phyloP scores from a whole-genome alignment of 2,797 vertebrate genomes.

The Cyclura pinguis region DNA sequence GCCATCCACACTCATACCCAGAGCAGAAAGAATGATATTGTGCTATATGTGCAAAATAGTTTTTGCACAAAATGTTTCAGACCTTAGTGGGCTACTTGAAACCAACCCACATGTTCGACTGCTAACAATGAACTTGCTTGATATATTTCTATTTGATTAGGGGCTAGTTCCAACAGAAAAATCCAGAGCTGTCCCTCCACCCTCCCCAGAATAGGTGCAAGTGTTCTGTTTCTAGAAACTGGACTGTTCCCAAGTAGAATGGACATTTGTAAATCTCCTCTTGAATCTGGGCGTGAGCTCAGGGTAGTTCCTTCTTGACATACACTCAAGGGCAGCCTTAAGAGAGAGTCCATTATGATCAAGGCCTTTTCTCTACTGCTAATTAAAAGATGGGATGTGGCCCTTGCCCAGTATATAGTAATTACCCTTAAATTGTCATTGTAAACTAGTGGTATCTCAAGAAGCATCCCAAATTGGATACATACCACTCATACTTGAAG shows the following conservation, averaged over 20 bases:
- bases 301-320: not conserved
- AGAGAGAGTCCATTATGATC: not conserved
- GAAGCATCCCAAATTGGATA: conserved; percentile 68
- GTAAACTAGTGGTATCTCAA: conserved; percentile 49
- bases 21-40: not conserved
- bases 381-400: conserved; percentile 47
- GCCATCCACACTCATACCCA: not conserved
- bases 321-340: not conserved
- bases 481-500: conserved; percentile 69
- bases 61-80: not conserved
- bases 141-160: not conserved
- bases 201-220: not conserved
- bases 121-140: not conserved
- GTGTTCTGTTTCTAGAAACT: not conserved
- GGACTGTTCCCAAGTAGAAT: not conserved
- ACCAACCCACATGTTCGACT: not conserved
- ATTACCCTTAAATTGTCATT: conserved; percentile 63
- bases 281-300: too few relatives aligned
- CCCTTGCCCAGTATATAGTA: conserved; percentile 56
- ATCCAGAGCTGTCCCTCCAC: not conserved
- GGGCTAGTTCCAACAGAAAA: not conserved
- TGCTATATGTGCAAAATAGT: not conserved
- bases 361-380: conserved; percentile 35
- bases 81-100: not conserved
- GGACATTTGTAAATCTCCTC: not conserved